A percentile compares a stretch with the other conserved stretches of the same genome.
Evolutionary conservation across 2,113 vertebrate species (phyloP).

Genomic region (Merops nubicus): DNA sequence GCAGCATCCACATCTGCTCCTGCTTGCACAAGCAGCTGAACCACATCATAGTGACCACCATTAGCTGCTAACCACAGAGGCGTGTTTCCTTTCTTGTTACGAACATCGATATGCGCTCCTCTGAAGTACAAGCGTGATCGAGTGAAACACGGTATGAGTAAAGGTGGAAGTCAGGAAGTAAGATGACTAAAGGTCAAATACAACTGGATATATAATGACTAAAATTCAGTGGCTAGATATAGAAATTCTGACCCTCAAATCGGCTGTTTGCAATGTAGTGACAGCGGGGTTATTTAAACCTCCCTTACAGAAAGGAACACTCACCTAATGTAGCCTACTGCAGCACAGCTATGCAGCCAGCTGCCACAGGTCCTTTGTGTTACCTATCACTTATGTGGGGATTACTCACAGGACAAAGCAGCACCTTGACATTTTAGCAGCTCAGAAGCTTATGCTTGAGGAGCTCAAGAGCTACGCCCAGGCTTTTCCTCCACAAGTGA

Average conservation of each 20-base stretch:
- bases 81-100: slow-evolving; percentile 99
- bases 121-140: slow-evolving; percentile 52
- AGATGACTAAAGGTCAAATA: not conserved
- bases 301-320: not conserved
- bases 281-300: not conserved
- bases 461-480: not conserved
- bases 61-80: slow-evolving; percentile 98
- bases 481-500: too few species aligned
- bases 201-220: not conserved
- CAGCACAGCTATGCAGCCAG: not conserved
- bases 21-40: slow-evolving; percentile 94
- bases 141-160: not conserved
- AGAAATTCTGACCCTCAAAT: not conserved
- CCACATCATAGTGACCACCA: slow-evolving; percentile 96
- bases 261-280: not conserved
- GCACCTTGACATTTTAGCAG: not conserved
- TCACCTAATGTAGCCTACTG: not conserved
- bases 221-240: not conserved
- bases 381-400: not conserved
- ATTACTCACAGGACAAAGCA: not conserved
- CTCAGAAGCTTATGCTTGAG: not conserved
- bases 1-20: slow-evolving; percentile 96
- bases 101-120: slow-evolving; percentile 96
- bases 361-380: not conserved
- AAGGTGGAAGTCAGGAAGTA: not conserved